Evolutionary conservation across 2,888 invertebrate genomes (phyloP).

Genomic region (Phaedon cochleariae): DNA sequence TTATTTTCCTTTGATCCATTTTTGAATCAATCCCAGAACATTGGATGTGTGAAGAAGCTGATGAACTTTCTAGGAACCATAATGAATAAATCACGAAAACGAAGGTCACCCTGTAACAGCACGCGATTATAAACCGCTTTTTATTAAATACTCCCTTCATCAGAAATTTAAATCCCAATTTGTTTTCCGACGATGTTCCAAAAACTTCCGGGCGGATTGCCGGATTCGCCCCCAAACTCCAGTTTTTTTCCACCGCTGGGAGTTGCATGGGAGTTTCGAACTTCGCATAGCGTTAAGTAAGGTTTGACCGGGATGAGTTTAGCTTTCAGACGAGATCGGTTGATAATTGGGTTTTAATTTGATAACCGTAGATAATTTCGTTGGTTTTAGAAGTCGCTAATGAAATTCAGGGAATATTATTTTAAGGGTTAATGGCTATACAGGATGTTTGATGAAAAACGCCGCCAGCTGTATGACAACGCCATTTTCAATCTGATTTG

Average conservation of each 20-base stretch:
- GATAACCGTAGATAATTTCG: background rate
- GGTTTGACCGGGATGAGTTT: background rate
- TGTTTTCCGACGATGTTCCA: constrained; percentile 21
- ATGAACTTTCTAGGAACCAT: too few species aligned
- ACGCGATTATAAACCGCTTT: constrained; percentile 5
- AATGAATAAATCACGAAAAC: too few species aligned
- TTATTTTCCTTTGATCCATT: too few species aligned
- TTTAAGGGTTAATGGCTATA: background rate
- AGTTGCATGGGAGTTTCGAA: constrained; percentile 9
- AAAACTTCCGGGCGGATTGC: constrained; percentile 10
- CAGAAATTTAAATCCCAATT: constrained; percentile 19
- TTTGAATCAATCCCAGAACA: too few species aligned
- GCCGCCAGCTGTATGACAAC: too few species aligned
- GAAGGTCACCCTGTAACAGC: too few species aligned
- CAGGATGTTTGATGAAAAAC: too few species aligned
- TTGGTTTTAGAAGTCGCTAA: background rate
- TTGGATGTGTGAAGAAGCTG: too few species aligned
- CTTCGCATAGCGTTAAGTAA: constrained; percentile 1
- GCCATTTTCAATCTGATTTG: too few species aligned
- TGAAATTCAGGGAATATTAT: constrained; percentile 3
- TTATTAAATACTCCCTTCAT: constrained; percentile 1
- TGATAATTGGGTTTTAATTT: constrained; percentile 19
- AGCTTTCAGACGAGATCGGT: constrained; percentile 15
- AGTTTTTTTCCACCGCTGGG: background rate
- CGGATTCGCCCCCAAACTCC: background rate